A percentile compares a stretch with the other conserved stretches of the same genome.
These are phyloP conservation scores for Trichoplusia ni DNA, from an alignment of 1,140 invertebrate species.

Conservation along the genomic window DNA sequence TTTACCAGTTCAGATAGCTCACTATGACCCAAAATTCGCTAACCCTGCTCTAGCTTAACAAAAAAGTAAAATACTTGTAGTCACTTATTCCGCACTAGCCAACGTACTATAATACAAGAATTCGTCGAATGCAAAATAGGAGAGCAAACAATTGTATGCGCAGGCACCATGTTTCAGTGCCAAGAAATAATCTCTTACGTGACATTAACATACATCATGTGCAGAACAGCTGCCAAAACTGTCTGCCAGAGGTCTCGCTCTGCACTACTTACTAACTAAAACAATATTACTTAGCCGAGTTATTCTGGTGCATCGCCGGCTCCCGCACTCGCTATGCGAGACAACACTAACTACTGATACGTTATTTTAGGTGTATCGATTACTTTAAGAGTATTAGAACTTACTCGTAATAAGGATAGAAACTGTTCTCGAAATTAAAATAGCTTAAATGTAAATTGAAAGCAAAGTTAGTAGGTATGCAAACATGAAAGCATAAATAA, in stretches of 20 bases:
- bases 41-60: constrained; percentile 7
- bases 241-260: constrained; percentile 58
- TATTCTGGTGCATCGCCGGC: constrained; percentile 38
- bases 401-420: no score
- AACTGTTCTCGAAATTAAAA: no score
- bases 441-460: no score
- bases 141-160: constrained; percentile 65
- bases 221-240: constrained; percentile 70
- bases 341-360: not conserved
- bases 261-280: constrained; percentile 68
- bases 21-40: no score
- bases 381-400: no score
- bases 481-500: no score
- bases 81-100: constrained; percentile 28
- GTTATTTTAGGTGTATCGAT: no score
- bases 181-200: constrained; percentile 77
- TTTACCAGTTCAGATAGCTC: no score
- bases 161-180: constrained; percentile 65
- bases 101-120: constrained; percentile 23
- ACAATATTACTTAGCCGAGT: constrained; percentile 72
- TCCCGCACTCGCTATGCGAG: not conserved
- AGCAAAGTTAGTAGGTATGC: no score
- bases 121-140: constrained; percentile 55
- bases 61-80: constrained; percentile 20
- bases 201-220: constrained; percentile 77